Evolutionary conservation across 2,113 vertebrate species (phyloP).

Genomic region (Alosa alosa): DNA sequence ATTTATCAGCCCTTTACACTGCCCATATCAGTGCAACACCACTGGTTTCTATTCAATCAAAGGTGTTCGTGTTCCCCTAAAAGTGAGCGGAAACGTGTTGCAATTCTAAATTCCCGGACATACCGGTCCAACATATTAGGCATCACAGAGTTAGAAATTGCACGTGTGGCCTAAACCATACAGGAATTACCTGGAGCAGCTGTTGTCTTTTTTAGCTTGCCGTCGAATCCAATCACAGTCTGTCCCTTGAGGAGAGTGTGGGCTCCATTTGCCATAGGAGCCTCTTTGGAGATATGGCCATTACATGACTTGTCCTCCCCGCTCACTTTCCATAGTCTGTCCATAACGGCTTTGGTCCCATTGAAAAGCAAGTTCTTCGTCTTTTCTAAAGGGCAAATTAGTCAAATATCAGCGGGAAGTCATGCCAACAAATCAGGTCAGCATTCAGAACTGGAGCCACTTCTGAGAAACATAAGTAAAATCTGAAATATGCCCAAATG

Average conservation of each 20-base stretch:
- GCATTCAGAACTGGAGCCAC: too few relatives aligned
- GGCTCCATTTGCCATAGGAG: slow-evolving; percentile 13
- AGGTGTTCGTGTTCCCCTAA: too few relatives aligned
- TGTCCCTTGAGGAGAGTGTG: slow-evolving; percentile 68
- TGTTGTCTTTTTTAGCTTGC: slow-evolving; percentile 59
- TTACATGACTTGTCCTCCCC: slow-evolving; percentile 47
- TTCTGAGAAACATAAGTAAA: too few relatives aligned
- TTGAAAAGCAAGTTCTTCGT: slow-evolving; percentile 71
- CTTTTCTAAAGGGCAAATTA: slow-evolving; percentile 56
- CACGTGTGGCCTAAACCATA: not conserved
- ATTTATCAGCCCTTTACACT: too few relatives aligned
- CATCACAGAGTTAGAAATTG: too few relatives aligned
- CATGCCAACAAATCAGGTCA: too few relatives aligned
- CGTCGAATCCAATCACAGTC: slow-evolving; percentile 69
- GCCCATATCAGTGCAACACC: too few relatives aligned
- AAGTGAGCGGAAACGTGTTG: too few relatives aligned
- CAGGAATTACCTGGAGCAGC: slow-evolving; percentile 52
- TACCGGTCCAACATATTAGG: too few relatives aligned
- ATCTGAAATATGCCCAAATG: too few relatives aligned
- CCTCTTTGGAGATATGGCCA: not conserved
- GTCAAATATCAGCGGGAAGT: not conserved
- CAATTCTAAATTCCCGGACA: too few relatives aligned
- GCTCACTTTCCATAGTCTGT: slow-evolving; percentile 58
- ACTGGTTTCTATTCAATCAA: too few relatives aligned
- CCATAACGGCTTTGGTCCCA: slow-evolving; percentile 68